Base-by-base conservation (phyloP, 1,140 invertebrate genomes). In the Protaetia brevitarsis region DNA sequence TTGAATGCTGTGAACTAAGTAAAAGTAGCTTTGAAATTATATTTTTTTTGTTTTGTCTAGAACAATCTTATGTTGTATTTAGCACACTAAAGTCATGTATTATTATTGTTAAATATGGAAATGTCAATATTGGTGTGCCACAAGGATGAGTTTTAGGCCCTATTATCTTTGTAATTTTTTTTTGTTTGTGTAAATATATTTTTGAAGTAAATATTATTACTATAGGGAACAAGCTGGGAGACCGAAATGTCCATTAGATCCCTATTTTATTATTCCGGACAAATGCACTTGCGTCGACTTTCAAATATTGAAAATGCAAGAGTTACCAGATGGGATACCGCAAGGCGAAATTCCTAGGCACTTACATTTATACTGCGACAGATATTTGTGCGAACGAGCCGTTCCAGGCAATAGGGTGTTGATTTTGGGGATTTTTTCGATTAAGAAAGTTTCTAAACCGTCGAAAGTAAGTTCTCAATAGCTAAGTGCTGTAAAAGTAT, bases 321-420 rank as follows among this genome's bases (percentile, higher is more conserved):
- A 99, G 81, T 81, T 94, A 6, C 95, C 96, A 3, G 97, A 99
- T 79, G 91, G 90, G 68, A 93, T 99, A 66, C 98, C 97, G 0
- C 95, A 98, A 76, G 97, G 98, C 63, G 98, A 99, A 85, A 95
- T 99, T 86, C 97, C 98, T 0, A 84, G 98, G 5, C 98, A 99
- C 81, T 81, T 99, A 63, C 91, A 95, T 68, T 82, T 99, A 0
- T 99, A 96, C 79, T 94, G 92, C 75, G 97, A 99, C 78, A 86
- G 87, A 65, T 93, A 95, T 77, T 81, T 99, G 8, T 98, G 96
- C 78, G 98, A 99, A 77, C 86, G 88, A 76, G 91, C 97, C 31
- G 95, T 98, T 0, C 98, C 98, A 36, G 98, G 98, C 1, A 99
- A 99, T 76, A 85, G 95, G 69, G 93, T 99, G 8, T 88, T 91